phyloP scores from a whole-genome alignment of 2,888 invertebrate genomes.

The Trichacis sp. region DNA sequence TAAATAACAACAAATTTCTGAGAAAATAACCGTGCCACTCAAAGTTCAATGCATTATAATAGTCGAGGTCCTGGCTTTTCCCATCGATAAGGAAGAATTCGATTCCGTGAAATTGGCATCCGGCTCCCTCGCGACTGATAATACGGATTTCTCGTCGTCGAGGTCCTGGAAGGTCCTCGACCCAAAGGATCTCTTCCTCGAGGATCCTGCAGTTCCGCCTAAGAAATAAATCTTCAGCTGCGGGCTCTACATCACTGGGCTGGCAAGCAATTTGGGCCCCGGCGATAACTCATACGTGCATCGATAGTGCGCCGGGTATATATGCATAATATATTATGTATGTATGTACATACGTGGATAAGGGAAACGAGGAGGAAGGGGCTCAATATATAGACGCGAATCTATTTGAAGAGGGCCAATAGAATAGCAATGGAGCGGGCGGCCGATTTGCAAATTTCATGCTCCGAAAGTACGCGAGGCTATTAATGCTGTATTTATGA shows the following conservation, averaged over 20 bases:
- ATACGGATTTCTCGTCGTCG: conserved; percentile 46
- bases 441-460: background rate
- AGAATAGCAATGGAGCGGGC: conserved; percentile 18
- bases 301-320: conserved; percentile 59
- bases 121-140: conserved; percentile 50
- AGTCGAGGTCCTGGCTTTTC: conserved; percentile 29
- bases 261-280: conserved; percentile 68
- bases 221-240: conserved; percentile 65
- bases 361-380: conserved; percentile 30
- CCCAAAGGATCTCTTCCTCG: conserved; percentile 26
- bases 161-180: conserved; percentile 34
- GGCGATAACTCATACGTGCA: conserved; percentile 68
- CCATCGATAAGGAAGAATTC: conserved; percentile 45
- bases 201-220: conserved; percentile 41
- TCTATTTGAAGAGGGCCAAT: conserved; percentile 31
- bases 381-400: conserved; percentile 20
- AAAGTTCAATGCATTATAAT: conserved; percentile 29
- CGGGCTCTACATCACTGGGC: conserved; percentile 66
- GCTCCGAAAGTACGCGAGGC: background rate
- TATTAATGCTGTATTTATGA: too few relatives aligned
- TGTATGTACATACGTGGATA: conserved; percentile 36
- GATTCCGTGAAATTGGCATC: conserved; percentile 55
- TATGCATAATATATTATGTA: conserved; percentile 54
- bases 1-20: background rate
- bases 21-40: background rate